Evolutionary conservation across 2,113 vertebrate species (phyloP).

Genomic region (Mastomys natalensis): DNA sequence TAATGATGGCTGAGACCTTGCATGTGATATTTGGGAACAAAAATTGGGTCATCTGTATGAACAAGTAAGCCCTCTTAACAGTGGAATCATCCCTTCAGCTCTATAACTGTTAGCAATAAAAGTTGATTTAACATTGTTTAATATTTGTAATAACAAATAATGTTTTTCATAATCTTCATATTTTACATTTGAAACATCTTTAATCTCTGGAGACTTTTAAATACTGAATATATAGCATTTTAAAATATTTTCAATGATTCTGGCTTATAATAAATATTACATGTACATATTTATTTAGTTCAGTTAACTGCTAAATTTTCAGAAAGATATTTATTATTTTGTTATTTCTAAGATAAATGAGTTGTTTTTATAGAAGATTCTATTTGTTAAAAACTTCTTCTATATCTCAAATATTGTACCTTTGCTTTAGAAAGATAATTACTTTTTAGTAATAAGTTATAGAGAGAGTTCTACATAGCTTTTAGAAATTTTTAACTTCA

Average conservation of each 20-base stretch:
- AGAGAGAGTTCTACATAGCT: background rate
- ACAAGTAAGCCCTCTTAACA: background rate
- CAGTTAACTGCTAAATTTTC: background rate
- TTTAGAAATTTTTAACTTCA: background rate
- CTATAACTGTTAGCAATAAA: background rate
- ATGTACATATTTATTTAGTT: background rate
- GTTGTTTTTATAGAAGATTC: background rate
- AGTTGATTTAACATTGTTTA: background rate
- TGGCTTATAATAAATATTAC: background rate
- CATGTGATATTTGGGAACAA: background rate
- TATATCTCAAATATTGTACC: background rate
- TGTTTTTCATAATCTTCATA: background rate
- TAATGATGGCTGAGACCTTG: background rate
- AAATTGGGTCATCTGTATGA: background rate
- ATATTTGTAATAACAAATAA: background rate
- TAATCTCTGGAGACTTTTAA: background rate
- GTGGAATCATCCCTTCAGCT: background rate
- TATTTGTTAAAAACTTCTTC: background rate
- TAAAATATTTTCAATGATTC: background rate
- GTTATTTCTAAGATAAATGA: background rate
- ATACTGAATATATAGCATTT: background rate
- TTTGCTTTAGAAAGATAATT: background rate
- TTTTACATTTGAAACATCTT: slow-evolving; percentile 40
- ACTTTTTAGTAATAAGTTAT: background rate
- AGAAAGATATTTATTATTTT: background rate